Percentiles rank a stretch among this genome's conserved stretches.
Evolutionary conservation across 2,113 vertebrate genomes (phyloP).

Genomic region (Taxidea taxus): DNA sequence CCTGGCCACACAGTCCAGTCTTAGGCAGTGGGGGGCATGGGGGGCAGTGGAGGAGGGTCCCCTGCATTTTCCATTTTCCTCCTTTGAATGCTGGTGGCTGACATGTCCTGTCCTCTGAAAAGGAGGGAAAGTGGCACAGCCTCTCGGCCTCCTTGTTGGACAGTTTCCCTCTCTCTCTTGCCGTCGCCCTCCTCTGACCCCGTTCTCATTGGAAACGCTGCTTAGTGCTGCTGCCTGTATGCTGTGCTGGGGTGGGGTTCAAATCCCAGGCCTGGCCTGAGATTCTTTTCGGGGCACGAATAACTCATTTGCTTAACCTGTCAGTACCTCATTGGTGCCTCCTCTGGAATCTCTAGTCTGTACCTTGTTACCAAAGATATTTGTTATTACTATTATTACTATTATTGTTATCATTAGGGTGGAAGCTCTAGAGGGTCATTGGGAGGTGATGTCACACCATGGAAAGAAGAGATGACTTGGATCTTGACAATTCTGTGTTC

Average conservation of each 20-base stretch:
- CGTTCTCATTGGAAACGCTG: accelerated
- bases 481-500: neutral
- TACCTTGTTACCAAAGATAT: neutral
- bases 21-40: accelerated
- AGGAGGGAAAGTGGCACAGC: neutral
- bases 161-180: neutral
- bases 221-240: accelerated
- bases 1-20: neutral
- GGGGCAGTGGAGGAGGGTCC: neutral
- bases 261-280: accelerated
- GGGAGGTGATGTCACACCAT: neutral
- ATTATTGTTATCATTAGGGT: no score
- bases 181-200: accelerated
- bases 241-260: neutral
- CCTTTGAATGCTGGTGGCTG: neutral
- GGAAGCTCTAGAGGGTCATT: neutral
- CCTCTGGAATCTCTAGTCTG: neutral
- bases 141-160: neutral
- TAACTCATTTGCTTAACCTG: neutral
- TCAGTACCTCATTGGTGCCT: neutral
- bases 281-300: neutral
- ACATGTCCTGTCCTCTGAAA: neutral
- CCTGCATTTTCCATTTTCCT: neutral
- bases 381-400: neutral
- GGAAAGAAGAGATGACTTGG: neutral